Evolutionary conservation across 2,113 vertebrate genomes (phyloP).

Genomic region (Typhlomys cinereus): DNA sequence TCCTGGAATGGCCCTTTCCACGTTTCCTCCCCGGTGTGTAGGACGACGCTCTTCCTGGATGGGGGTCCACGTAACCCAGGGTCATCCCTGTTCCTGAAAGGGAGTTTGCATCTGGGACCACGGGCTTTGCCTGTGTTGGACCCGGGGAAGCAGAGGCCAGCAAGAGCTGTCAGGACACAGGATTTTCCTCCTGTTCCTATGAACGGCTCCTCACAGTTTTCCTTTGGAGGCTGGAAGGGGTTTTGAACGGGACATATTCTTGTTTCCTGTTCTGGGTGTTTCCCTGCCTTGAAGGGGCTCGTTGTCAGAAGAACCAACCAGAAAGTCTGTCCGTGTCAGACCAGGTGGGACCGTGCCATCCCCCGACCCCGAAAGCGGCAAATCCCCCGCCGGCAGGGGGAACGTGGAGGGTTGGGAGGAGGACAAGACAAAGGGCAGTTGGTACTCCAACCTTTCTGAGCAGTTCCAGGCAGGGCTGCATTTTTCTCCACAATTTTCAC

Average conservation of each 20-base stretch:
- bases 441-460: too few species aligned
- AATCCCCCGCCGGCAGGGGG: too few species aligned
- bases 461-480: too few species aligned
- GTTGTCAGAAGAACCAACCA: not conserved
- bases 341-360: not conserved
- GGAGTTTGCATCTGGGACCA: not conserved
- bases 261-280: too few species aligned
- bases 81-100: not conserved
- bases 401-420: not conserved
- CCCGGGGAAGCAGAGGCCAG: not conserved
- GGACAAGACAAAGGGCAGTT: too few species aligned
- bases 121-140: not conserved
- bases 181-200: not conserved
- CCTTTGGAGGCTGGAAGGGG: not conserved
- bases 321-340: not conserved
- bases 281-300: not conserved
- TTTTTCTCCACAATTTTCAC: too few species aligned
- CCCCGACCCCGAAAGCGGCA: not conserved
- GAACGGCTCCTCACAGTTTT: not conserved
- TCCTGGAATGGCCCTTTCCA: too few species aligned
- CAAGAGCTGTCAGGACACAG: not conserved
- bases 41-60: too few species aligned
- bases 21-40: too few species aligned
- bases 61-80: not conserved
- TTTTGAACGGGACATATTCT: not conserved